Evolutionary conservation across 2,113 vertebrate species (phyloP), one percentile per base, ranked within the genome.

Genomic region (Fregetta grallaria): DNA sequence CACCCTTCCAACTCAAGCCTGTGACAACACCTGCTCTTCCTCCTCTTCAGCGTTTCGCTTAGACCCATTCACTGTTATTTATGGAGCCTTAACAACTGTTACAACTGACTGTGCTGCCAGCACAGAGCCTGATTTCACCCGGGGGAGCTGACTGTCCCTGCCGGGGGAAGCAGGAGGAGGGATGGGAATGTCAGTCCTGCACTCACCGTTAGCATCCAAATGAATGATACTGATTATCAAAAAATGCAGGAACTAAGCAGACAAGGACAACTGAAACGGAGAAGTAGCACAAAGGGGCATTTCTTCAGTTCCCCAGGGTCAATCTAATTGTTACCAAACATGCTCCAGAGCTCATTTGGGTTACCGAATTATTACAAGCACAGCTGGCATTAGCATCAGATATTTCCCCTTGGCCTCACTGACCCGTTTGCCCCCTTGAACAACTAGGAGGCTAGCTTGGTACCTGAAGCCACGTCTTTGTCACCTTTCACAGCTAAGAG

Each of bases 11-110:
- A 27, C 56, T 79, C 91, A 47, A 52, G 72, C 90, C 75, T 74
- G 66, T 25, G 79, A 50, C 72, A 93, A 75, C 94, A 92, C 83
- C 92, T 96, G 96, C 86, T 89, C 88, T 74, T 86, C 88, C 88
- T 88, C 76, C 83, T 90, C 72, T 72, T 77, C 92, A 52, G 68
- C 4, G 0, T 65, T 83, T 56, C 3, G 0, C 83, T 84, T 6
- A 44, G 73, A 44, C 27, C 78, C 79, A 29, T 68, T 55, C 74
- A 36, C 55, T 84, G 91, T 80, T 92, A 94, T 91, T 97, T 89
- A 45, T 49, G 91, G 90, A 87, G 80, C 30, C 88, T 23, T 45
- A 86, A 94, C 92, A 96, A 79, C 83, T 95, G 91, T 13, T 72
- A 2, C 1, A 18, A 63, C 72, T 18, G 68, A 40, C 2, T 4